These are phyloP conservation scores for Misgurnus mizolepis DNA, from an alignment of 2,113 vertebrate species.

Conservation along the genomic window DNA sequence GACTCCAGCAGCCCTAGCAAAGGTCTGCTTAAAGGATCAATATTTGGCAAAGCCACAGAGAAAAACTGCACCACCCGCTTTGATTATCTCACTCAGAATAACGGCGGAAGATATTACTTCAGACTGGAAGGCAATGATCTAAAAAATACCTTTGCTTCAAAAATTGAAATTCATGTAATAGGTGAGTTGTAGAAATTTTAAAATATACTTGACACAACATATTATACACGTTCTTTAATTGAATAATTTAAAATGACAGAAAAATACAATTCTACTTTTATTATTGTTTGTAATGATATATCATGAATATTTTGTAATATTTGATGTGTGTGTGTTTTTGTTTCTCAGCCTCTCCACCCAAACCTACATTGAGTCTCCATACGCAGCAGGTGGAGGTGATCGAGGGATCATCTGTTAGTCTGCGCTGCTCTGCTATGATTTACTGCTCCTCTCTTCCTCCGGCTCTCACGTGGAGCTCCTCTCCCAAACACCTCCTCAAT, in stretches of 20 bases:
- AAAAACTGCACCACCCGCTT: conserved; percentile 22
- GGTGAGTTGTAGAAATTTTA: conserved; percentile 1
- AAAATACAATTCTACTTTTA: too few species aligned
- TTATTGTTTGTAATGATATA: too few species aligned
- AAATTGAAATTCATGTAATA: background rate
- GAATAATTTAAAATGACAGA: too few species aligned
- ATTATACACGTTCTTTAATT: too few species aligned
- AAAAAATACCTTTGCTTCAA: background rate
- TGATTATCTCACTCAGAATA: background rate
- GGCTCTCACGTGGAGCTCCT: conserved; percentile 25
- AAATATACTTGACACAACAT: too few species aligned
- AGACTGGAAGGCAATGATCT: background rate
- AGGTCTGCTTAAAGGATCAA: background rate
- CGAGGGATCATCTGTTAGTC: conserved; percentile 28
- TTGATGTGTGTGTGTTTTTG: conserved; percentile 17
- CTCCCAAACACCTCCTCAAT: background rate
- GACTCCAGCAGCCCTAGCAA: background rate
- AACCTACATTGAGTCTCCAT: conserved; percentile 16
- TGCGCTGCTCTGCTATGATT: conserved; percentile 30
- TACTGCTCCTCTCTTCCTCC: conserved; percentile 29
- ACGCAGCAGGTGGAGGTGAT: background rate
- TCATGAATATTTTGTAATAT: background rate
- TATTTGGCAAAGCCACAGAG: conserved; percentile 7
- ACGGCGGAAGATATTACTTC: background rate
- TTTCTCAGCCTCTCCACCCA: background rate